Evolutionary conservation across 2,888 invertebrate species (phyloP).

Genomic region (Polydrusus pterygomalis): DNA sequence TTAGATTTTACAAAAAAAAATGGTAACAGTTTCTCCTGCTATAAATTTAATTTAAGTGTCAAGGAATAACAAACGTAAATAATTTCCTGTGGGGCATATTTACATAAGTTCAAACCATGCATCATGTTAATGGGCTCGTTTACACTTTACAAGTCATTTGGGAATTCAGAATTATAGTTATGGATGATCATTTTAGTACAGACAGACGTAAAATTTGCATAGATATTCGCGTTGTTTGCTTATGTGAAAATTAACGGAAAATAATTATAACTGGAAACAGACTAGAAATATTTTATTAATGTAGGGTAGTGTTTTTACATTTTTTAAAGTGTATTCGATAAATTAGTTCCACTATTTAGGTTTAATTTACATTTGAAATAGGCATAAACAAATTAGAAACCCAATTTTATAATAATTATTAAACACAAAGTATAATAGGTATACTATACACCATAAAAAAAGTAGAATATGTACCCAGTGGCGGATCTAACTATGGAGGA

Average conservation of each 20-base stretch:
- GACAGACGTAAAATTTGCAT: slow-evolving; percentile 42
- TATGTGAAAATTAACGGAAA: not conserved
- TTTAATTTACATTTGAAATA: too few species aligned
- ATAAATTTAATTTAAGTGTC: slow-evolving; percentile 42
- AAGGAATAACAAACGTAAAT: slow-evolving; percentile 47
- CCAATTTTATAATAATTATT: too few species aligned
- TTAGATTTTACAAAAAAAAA: slow-evolving; percentile 18
- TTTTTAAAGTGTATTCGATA: too few species aligned
- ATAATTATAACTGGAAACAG: slow-evolving; percentile 2
- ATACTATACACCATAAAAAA: too few species aligned
- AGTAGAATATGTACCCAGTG: too few species aligned
- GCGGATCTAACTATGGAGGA: too few species aligned
- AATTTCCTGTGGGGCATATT: slow-evolving; percentile 44
- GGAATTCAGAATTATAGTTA: slow-evolving; percentile 39
- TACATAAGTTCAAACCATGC: slow-evolving; percentile 47
- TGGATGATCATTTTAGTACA: slow-evolving; percentile 40
- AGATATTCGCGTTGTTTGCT: slow-evolving; percentile 12
- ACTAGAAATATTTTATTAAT: not conserved
- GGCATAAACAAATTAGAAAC: too few species aligned
- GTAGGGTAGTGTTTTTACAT: not conserved
- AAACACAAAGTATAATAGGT: too few species aligned
- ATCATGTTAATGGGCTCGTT: slow-evolving; percentile 45
- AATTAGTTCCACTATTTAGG: too few species aligned
- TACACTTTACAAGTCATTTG: slow-evolving; percentile 45
- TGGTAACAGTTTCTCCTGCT: not conserved